Conservation (phyloP, 2,797 vertebrate species). For the Clarias pachynema region DNA sequence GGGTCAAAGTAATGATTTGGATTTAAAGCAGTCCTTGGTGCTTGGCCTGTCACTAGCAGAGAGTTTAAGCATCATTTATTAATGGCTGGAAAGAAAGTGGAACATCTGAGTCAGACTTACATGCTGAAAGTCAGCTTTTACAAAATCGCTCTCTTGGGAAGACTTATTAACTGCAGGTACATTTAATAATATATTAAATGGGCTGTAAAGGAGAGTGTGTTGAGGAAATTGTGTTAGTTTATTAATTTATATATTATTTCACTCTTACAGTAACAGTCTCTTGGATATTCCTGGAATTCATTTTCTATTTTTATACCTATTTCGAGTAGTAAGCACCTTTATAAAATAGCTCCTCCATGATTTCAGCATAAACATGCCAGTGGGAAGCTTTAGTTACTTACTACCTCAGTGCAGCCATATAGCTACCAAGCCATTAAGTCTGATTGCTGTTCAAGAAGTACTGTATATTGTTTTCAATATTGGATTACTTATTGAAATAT, state of each 20-base stretch:
- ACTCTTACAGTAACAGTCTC: constrained; percentile 32
- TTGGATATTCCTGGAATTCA: constrained; percentile 36
- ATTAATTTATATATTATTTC: not conserved
- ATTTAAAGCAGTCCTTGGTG: constrained; percentile 24
- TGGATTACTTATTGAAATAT: not conserved
- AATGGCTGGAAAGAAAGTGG: constrained; percentile 48
- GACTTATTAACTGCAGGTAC: constrained; percentile 28
- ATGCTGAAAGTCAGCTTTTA: constrained; percentile 22
- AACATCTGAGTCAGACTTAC: constrained; percentile 38
- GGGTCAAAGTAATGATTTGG: constrained; percentile 33
- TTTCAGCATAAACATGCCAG: not conserved
- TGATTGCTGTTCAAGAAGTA: not conserved
- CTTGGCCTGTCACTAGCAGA: constrained; percentile 23
- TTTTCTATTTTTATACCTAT: constrained; percentile 24
- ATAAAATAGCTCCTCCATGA: constrained; percentile 29
- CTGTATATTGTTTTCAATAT: not conserved
- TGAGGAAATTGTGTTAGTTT: constrained; percentile 14
- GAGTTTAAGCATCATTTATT: constrained; percentile 46
- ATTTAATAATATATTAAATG: constrained; percentile 29
- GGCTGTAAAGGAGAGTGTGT: constrained; percentile 8
- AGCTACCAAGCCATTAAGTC: not conserved
- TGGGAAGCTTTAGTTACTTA: constrained; percentile 32
- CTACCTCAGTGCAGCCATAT: constrained; percentile 7
- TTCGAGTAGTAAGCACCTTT: constrained; percentile 22
- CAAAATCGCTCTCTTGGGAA: constrained; percentile 23